Evolutionary conservation across 2,797 vertebrate genomes (phyloP).

Genomic region (Muscicapa striata): DNA sequence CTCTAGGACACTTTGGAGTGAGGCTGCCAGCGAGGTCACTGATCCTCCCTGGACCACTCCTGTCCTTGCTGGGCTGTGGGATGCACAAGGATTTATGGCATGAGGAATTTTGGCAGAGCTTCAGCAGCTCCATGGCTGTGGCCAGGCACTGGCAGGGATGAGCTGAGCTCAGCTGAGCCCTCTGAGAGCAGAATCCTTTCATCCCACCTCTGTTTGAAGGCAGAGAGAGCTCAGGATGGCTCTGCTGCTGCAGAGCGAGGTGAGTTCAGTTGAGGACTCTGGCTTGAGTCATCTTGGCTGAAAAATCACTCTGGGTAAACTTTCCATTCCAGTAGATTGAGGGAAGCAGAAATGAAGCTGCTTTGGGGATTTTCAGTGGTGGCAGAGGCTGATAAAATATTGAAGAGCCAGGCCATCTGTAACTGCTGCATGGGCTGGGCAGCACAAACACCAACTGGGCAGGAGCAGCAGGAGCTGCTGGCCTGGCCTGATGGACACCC

Average conservation of each 20-base stretch:
- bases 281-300: conserved; percentile 21
- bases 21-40: neutral
- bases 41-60: neutral
- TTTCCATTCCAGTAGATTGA: conserved; percentile 18
- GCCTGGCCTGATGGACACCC: neutral
- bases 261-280: conserved; percentile 51
- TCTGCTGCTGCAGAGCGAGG: neutral
- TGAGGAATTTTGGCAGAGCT: neutral
- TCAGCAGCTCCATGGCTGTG: neutral
- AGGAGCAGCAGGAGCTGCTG: neutral
- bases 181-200: neutral
- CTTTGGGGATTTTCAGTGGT: conserved; percentile 8
- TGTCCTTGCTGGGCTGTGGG: neutral
- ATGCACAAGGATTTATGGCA: neutral
- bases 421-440: neutral
- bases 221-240: neutral
- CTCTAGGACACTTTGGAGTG: neutral
- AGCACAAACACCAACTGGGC: neutral
- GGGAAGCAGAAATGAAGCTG: neutral
- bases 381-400: conserved; percentile 51
- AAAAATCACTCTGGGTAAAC: conserved; percentile 33
- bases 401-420: conserved; percentile 7
- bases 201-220: neutral
- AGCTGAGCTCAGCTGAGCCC: neutral
- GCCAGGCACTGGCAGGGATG: neutral